Percentiles rank a stretch among this genome's conserved stretches.
Conservation (phyloP, 2,797 vertebrate genomes). For the Pseudomugil tenellus region DNA sequence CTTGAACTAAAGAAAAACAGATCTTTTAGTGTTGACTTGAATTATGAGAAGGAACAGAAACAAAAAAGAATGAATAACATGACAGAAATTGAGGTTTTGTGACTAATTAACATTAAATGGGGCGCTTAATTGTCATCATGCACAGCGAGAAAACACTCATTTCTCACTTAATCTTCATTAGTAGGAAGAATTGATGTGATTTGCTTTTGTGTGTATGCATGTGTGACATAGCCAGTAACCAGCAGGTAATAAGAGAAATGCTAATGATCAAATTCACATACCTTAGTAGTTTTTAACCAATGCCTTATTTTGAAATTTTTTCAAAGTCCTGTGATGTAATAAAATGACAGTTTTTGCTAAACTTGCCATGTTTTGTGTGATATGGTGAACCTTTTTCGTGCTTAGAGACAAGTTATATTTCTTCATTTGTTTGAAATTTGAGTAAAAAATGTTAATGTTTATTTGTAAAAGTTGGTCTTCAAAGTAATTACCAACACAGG, state of each 20-base stretch:
- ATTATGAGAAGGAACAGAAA: conserved; percentile 58
- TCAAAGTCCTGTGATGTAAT: not conserved
- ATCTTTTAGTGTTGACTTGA: conserved; percentile 41
- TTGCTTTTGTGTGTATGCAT: conserved; percentile 49
- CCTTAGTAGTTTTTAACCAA: not conserved
- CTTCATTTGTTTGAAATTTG: not conserved
- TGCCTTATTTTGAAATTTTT: not conserved
- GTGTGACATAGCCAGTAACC: conserved; percentile 15
- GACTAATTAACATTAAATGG: conserved; percentile 83
- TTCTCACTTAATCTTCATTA: conserved; percentile 86
- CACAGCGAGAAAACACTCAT: conserved; percentile 78
- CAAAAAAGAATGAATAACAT: conserved; percentile 74
- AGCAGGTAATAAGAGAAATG: conserved; percentile 23
- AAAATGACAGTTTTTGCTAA: too few species aligned
- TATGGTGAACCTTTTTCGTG: too few species aligned
- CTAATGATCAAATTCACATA: conserved; percentile 3
- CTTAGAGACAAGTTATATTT: not conserved
- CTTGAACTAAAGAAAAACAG: not conserved
- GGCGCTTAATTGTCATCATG: conserved; percentile 78
- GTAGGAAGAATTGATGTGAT: conserved; percentile 68
- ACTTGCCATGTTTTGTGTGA: too few species aligned
- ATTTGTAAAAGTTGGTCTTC: too few species aligned
- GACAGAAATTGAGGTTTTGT: conserved; percentile 79
- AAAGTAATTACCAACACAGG: too few species aligned
- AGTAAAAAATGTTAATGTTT: not conserved